Evolutionary conservation across 2,888 invertebrate species (phyloP), one percentile per base, ranked within the genome.

Genomic region (Clusia tigrina): DNA sequence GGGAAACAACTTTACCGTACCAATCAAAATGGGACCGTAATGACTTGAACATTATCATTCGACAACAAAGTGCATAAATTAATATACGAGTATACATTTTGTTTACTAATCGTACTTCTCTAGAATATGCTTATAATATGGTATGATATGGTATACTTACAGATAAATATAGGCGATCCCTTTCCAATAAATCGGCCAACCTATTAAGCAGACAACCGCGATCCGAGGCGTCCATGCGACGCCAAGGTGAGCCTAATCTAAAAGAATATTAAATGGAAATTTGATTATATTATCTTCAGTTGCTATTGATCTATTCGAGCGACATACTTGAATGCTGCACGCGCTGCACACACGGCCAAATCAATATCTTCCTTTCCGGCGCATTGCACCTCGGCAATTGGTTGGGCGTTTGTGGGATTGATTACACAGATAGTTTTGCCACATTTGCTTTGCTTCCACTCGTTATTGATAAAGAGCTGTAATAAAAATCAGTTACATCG

Each of bases 381-480:
- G 78, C 92, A 90, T 78, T 95, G 94, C 2, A 96, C 88, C 60
- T 94, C 89, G 0, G 93, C 88, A 62, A 95, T 94, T 0, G 87
- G 85, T 78, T 93, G 85, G 26, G 90, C 94, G 0, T 89, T 95
- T 2, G 92, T 77, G 0, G 98, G 98, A 82, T 98, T 95, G 58
- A 92, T 83, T 0, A 94, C 92, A 38, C 88, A 86, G 81, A 98
- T 98, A 0, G 92, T 94, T 82, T 92, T 92, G 9, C 95, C 95
- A 56, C 91, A 91, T 59, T 88, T 88, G 1, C 97, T 92, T 82
- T 95, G 92, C 74, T 91, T 90, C 93, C 94, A 99, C 84, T 98
- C 96, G 84, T 98, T 98, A 86, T 98, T 95, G 77, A 98, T 95
- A 81, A 98, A 98, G 61, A 98, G 87, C 95, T 95, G 77, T 48